Evolutionary conservation across 2,888 invertebrate genomes (phyloP).

Genomic region (Eucera pruinosa): DNA sequence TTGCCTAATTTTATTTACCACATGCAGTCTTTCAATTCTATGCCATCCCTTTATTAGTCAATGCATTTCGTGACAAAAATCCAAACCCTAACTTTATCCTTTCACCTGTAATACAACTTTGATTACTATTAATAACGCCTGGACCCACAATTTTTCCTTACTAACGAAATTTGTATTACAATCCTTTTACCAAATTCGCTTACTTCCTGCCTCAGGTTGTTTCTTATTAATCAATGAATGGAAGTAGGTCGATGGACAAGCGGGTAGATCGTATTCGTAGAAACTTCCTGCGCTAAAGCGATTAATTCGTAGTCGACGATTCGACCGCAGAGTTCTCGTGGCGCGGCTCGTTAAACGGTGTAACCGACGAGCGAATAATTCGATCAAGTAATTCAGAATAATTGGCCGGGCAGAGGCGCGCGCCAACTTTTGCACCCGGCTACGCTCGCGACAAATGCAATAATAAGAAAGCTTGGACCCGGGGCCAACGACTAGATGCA

Average conservation of each 20-base stretch:
- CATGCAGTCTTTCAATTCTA: too few relatives aligned
- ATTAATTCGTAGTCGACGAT: constrained; percentile 33
- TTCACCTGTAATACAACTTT: too few relatives aligned
- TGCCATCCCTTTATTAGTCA: too few relatives aligned
- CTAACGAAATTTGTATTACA: too few relatives aligned
- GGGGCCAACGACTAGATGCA: constrained; percentile 26
- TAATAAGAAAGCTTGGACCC: constrained; percentile 51
- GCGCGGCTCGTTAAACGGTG: constrained; percentile 48
- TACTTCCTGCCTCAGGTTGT: too few relatives aligned
- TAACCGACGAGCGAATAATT: constrained; percentile 62
- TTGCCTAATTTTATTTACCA: too few relatives aligned
- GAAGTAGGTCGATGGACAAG: neutral
- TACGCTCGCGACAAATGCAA: constrained; percentile 45
- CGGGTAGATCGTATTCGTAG: constrained; percentile 2
- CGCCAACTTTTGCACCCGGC: constrained; percentile 52
- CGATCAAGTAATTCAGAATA: constrained; percentile 67
- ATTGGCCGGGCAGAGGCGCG: constrained; percentile 50
- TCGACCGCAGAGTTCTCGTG: constrained; percentile 17
- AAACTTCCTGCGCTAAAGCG: constrained; percentile 12
- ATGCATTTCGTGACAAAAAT: too few relatives aligned
- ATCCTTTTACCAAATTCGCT: too few relatives aligned
- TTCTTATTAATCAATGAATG: too few relatives aligned
- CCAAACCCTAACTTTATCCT: too few relatives aligned
- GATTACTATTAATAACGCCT: too few relatives aligned
- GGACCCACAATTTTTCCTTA: too few relatives aligned